These are phyloP conservation scores for Gymnothorax javanicus DNA, from an alignment of 2,797 vertebrate genomes.

Conservation along the genomic window DNA sequence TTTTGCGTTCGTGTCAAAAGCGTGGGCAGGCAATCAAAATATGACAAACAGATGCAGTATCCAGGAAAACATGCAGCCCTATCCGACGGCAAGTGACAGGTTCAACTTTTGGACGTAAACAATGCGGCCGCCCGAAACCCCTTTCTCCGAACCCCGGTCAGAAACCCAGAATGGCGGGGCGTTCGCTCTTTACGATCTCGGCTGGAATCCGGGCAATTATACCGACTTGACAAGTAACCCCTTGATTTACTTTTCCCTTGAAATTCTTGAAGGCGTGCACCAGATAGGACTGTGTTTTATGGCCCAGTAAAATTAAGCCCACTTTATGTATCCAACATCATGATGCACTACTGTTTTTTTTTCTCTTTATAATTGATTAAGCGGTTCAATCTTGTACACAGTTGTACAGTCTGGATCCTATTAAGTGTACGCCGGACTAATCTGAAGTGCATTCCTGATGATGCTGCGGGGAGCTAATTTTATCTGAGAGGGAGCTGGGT, in stretches of 20 bases:
- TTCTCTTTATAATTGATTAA: slow-evolving; percentile 65
- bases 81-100: neutral
- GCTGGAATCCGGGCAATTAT: slow-evolving; percentile 43
- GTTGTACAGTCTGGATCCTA: slow-evolving; percentile 56
- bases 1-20: slow-evolving; percentile 42
- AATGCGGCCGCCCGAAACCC: neutral
- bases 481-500: slow-evolving; percentile 65
- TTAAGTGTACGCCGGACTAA: slow-evolving; percentile 43
- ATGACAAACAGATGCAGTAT: slow-evolving; percentile 10
- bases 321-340: slow-evolving; percentile 70
- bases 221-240: slow-evolving; percentile 39
- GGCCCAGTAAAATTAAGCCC: slow-evolving; percentile 69
- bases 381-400: slow-evolving; percentile 46
- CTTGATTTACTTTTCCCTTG: slow-evolving; percentile 60
- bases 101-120: neutral
- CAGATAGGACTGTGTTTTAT: slow-evolving; percentile 64
- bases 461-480: slow-evolving; percentile 57
- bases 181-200: slow-evolving; percentile 35
- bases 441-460: slow-evolving; percentile 53
- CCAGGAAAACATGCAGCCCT: slow-evolving; percentile 16
- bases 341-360: slow-evolving; percentile 64
- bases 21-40: slow-evolving; percentile 40
- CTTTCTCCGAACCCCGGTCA: slow-evolving; percentile 9
- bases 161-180: neutral
- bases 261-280: slow-evolving; percentile 58